Conservation (phyloP, 2,888 invertebrate species). For the Nomada fucata region DNA sequence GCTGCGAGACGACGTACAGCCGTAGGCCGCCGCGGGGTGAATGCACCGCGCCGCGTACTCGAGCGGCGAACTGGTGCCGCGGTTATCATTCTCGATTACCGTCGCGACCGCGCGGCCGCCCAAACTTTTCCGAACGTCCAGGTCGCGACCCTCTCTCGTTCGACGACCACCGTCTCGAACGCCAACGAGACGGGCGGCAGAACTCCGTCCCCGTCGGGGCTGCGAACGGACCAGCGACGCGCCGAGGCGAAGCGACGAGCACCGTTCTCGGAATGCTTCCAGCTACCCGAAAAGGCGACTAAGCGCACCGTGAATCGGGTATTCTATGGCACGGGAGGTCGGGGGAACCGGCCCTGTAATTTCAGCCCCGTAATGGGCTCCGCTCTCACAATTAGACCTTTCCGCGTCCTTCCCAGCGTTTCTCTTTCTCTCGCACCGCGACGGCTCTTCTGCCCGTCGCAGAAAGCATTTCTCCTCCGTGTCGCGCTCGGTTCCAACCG, state of each 20-base stretch:
- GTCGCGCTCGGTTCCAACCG: constrained; percentile 31
- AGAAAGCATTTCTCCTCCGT: constrained; percentile 64
- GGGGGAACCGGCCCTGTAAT: constrained; percentile 80
- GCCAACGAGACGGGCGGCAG: neutral
- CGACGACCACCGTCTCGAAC: no score
- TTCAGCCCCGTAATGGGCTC: constrained; percentile 79
- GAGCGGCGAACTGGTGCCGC: constrained; percentile 44
- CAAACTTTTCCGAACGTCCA: constrained; percentile 42
- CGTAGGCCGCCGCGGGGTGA: constrained; percentile 63
- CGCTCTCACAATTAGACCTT: constrained; percentile 82
- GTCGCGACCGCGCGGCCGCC: constrained; percentile 54
- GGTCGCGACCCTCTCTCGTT: constrained; percentile 27
- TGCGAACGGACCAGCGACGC: constrained; percentile 60
- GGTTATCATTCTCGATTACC: constrained; percentile 74
- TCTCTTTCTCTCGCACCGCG: constrained; percentile 58
- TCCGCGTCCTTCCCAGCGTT: constrained; percentile 75
- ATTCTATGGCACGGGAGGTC: constrained; percentile 69
- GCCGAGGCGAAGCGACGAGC: constrained; percentile 71
- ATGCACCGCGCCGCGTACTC: constrained; percentile 63
- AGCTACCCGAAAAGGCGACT: constrained; percentile 62
- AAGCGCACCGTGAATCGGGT: constrained; percentile 56
- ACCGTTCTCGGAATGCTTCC: constrained; percentile 74
- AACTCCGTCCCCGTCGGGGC: neutral
- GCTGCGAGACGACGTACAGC: constrained; percentile 57
- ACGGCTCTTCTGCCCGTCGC: constrained; percentile 66